These are phyloP conservation scores for Myrmecobius fasciatus DNA, from an alignment of 2,113 vertebrate genomes.

Conservation along the genomic window DNA sequence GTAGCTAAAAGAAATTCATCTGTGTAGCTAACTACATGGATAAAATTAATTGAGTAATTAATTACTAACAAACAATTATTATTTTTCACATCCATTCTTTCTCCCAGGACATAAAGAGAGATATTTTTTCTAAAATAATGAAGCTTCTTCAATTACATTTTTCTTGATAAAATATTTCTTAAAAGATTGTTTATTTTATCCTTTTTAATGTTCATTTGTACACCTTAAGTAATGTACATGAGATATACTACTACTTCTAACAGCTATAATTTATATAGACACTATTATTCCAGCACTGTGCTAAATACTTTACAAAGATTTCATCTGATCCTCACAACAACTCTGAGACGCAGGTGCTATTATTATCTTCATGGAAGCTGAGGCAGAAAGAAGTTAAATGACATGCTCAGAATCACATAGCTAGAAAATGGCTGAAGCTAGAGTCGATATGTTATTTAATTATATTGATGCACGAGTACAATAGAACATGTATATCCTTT, in stretches of 20 bases:
- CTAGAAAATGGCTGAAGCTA: neutral
- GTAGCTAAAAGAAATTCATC: neutral
- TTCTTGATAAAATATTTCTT: neutral
- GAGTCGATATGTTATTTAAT: neutral
- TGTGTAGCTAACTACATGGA: neutral
- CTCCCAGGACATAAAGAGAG: neutral
- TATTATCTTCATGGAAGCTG: neutral
- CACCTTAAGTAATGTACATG: neutral
- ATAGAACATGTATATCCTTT: neutral
- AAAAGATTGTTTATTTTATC: neutral
- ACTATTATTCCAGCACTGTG: neutral
- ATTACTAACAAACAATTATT: neutral
- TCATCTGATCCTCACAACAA: neutral
- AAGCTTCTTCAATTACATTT: neutral
- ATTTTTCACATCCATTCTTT: neutral
- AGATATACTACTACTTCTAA: neutral
- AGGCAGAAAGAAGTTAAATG: neutral
- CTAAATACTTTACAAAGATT: neutral
- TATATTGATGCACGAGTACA: neutral
- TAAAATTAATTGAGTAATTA: neutral
- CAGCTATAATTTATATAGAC: neutral
- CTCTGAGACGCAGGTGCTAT: neutral
- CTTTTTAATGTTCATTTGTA: neutral
- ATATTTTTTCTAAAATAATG: neutral
- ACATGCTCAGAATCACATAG: neutral